Base-by-base conservation (phyloP, 2,797 vertebrate genomes). In the Tamandua tetradactyla region DNA sequence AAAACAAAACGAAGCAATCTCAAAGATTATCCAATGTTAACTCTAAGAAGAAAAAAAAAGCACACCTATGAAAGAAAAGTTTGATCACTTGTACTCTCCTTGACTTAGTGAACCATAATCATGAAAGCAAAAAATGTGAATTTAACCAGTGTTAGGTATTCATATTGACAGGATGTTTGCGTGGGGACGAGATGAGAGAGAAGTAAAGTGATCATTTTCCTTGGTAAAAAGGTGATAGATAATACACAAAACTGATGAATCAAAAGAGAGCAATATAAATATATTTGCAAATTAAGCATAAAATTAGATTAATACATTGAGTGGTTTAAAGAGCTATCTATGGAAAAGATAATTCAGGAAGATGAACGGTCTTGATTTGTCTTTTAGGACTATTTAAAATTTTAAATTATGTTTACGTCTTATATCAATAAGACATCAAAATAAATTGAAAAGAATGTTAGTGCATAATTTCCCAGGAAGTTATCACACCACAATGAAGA, bases 351-450 rank as follows among this genome's bases (percentile, higher is more conserved):
- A 83, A 78, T 30, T 93, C 32, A 96, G 71, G 71, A 91, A 61
- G 66, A 76, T 35, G 5, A 71, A n/a, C n/a, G 3, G 5, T 37
- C 71, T 94, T 79, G 52, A 40, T 69, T 37, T 32, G 7, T 7
- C 47, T 76, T 64, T 44, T 66, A 44, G 17, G 37, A 72, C 7
- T 42, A 82, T 32, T 57, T 18, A 62, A 25, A 25, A 49, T 87
- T 85, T 88, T 52, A 88, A 88, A 69, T 0, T 25, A 49, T 66
- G 8, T 49, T 93, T 86, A 30, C 85, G 5, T 55, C 94, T 92
- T 92, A 76, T 4, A 25, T 94, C 69, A 86, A 85, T 66, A 62
- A 93, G 94, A 89, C 1, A 42, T 15, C 93, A 89, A 95, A 79
- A 59, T 49, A 71, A 35, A 78, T 66, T 62, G 27, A 68, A 94